Conservation (phyloP, 1,140 invertebrate genomes). For the Belonocnema kinseyi region DNA sequence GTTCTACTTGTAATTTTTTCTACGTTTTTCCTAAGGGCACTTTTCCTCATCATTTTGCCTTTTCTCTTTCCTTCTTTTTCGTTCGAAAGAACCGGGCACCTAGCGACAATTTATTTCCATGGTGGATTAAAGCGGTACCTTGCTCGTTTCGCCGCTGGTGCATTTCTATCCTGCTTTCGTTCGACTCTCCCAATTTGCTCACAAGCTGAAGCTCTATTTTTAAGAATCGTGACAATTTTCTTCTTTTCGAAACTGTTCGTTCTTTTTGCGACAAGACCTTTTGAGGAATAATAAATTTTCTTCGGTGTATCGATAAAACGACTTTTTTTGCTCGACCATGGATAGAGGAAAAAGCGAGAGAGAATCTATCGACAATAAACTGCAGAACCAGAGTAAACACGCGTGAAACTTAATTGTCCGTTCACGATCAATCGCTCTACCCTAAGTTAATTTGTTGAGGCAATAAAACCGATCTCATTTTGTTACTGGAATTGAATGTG, state of each 20-base stretch:
- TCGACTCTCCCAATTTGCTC: background rate
- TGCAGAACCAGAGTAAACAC: slow-evolving; percentile 54
- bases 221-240: slow-evolving; percentile 7
- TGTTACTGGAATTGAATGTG: background rate
- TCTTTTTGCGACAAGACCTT: background rate
- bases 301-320: background rate
- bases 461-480: slow-evolving; percentile 48
- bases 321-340: background rate
- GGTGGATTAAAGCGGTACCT: slow-evolving; percentile 59
- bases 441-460: slow-evolving; percentile 56
- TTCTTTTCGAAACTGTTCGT: background rate
- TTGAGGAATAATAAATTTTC: background rate
- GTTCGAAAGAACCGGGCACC: slow-evolving; percentile 40
- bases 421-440: slow-evolving; percentile 51
- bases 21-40: slow-evolving; percentile 33
- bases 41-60: slow-evolving; percentile 43
- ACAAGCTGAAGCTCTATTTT: background rate
- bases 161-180: slow-evolving; percentile 34
- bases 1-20: slow-evolving; percentile 32
- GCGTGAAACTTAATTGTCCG: slow-evolving; percentile 64
- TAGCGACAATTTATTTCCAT: slow-evolving; percentile 57
- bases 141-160: slow-evolving; percentile 49
- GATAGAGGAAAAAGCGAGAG: background rate
- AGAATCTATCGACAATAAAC: slow-evolving; percentile 54
- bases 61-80: slow-evolving; percentile 46